phyloP scores from a whole-genome alignment of 2,113 vertebrate genomes.

The Gorsachius goisagi region DNA sequence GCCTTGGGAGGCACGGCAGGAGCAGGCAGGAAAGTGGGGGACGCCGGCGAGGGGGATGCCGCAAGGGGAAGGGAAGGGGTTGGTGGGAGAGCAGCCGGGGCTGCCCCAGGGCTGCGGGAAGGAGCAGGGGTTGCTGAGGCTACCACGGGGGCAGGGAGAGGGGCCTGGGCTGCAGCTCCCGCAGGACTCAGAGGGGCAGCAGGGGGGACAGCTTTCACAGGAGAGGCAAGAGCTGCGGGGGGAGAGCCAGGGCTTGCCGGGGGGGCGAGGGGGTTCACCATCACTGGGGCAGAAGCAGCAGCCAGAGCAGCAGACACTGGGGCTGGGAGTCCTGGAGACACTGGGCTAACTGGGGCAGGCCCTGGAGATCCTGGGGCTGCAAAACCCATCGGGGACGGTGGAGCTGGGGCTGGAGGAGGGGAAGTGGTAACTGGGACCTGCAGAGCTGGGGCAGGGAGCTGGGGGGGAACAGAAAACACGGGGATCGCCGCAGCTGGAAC shows the following conservation, averaged over 20 bases:
- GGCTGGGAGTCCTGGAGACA: background rate
- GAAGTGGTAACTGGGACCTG: background rate
- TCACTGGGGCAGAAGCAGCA: background rate
- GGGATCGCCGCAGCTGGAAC: background rate
- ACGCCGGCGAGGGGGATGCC: background rate
- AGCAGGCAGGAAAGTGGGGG: background rate
- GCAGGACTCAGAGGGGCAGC: background rate
- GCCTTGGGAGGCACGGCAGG: rapidly evolving
- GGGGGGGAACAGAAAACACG: background rate
- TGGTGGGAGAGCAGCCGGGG: background rate
- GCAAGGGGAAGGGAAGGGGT: background rate
- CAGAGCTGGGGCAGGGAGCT: background rate
- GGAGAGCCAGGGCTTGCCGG: constrained; percentile 37
- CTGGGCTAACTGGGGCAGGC: background rate
- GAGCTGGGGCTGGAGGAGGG: background rate
- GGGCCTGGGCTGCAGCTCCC: background rate
- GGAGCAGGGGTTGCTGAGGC: background rate
- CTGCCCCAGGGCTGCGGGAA: background rate
- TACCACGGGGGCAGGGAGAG: background rate
- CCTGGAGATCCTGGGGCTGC: constrained; percentile 1
- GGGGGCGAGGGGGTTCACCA: rapidly evolving
- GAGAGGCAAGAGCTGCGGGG: constrained; percentile 22
- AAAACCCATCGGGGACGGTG: background rate
- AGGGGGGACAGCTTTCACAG: constrained; percentile 36
- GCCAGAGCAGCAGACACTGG: background rate